Conservation (phyloP, 2,797 vertebrate genomes). For the Telmatherina bonti region DNA sequence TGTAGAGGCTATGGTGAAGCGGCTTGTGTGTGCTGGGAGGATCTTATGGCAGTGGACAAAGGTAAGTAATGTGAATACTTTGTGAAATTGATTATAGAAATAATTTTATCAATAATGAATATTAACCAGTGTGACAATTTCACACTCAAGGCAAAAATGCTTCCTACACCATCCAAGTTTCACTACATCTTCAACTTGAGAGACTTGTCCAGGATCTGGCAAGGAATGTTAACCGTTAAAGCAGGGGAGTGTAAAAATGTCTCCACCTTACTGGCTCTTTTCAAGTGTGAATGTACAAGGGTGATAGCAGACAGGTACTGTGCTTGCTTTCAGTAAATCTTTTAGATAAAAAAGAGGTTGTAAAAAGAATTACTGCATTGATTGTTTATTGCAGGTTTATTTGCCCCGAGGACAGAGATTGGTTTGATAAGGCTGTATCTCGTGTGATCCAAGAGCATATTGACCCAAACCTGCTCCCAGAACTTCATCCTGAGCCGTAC, state of each 20-base stretch:
- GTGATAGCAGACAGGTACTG: conserved; percentile 83
- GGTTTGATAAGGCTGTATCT: conserved; percentile 84
- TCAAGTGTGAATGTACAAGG: conserved; percentile 73
- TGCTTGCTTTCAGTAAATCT: conserved; percentile 10
- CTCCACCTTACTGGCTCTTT: conserved; percentile 81
- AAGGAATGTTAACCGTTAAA: conserved; percentile 87
- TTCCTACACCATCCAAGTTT: conserved; percentile 90
- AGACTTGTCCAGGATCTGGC: conserved; percentile 91
- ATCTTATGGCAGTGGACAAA: conserved; percentile 90
- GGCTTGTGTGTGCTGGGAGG: conserved; percentile 86
- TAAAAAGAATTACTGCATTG: background rate
- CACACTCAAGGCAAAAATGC: conserved; percentile 83
- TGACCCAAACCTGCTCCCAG: conserved; percentile 62
- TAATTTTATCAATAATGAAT: conserved; percentile 7
- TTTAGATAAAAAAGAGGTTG: background rate
- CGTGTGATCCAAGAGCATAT: conserved; percentile 81
- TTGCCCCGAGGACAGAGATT: conserved; percentile 82
- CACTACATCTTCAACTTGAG: conserved; percentile 92
- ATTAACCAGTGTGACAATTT: conserved; percentile 59
- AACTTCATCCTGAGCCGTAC: conserved; percentile 76
- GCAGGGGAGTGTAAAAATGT: conserved; percentile 79
- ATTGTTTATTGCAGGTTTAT: conserved; percentile 73
- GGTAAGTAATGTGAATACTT: conserved; percentile 31
- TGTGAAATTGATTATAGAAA: background rate
- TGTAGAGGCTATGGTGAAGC: conserved; percentile 72